Percentiles rank a stretch among this genome's conserved stretches.
phyloP scores from a whole-genome alignment of 2,113 vertebrate species.

The Pachypanchax playfairii region DNA sequence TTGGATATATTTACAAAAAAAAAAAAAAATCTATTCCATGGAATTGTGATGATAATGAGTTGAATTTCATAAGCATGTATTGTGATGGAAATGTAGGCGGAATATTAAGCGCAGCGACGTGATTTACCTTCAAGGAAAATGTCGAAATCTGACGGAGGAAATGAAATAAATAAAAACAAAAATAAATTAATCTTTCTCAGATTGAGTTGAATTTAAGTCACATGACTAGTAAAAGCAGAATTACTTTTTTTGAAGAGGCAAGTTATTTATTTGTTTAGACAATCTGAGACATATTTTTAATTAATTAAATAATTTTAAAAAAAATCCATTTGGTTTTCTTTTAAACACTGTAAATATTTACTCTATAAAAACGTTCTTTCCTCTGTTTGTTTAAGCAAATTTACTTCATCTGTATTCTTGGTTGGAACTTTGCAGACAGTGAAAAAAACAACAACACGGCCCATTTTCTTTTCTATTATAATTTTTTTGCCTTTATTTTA shows the following conservation, averaged over 20 bases:
- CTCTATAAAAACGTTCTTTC: too few species aligned
- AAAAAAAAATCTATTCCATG: conserved; percentile 58
- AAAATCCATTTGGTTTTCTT: background rate
- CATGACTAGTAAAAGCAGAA: too few species aligned
- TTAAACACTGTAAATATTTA: too few species aligned
- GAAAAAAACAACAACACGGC: conserved; percentile 48
- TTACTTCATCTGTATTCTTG: conserved; percentile 72
- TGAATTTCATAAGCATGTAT: conserved; percentile 73
- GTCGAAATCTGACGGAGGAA: background rate
- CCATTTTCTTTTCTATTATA: conserved; percentile 12
- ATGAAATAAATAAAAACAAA: background rate
- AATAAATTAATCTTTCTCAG: background rate
- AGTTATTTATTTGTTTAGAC: too few species aligned
- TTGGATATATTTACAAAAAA: conserved; percentile 35
- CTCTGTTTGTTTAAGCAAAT: conserved; percentile 72
- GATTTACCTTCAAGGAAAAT: conserved; percentile 21
- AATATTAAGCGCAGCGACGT: conserved; percentile 56
- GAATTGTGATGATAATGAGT: conserved; percentile 78
- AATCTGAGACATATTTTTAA: too few species aligned
- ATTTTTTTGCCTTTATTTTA: too few species aligned
- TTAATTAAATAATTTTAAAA: too few species aligned
- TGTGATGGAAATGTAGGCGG: conserved; percentile 72
- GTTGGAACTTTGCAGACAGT: conserved; percentile 59
- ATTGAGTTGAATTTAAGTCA: too few species aligned
- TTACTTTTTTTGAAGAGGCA: too few species aligned